Conservation (phyloP, 2,888 invertebrate genomes). For the Athalia circularis region DNA sequence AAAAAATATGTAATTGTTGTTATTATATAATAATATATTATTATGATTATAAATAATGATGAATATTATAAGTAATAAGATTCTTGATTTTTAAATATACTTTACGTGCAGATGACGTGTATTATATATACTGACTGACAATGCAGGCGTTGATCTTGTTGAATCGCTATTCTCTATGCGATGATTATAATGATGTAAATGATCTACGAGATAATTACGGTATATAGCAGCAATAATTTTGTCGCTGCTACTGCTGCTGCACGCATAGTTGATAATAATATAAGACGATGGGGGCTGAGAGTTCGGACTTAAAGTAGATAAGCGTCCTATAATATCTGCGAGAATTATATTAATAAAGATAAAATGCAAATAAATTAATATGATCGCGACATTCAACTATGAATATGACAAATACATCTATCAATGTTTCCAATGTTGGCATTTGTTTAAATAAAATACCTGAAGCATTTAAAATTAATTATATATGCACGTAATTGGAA, state of each 20-base stretch:
- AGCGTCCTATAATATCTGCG: constrained; percentile 13
- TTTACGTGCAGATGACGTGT: too few relatives aligned
- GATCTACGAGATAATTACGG: too few relatives aligned
- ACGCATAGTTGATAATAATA: too few relatives aligned
- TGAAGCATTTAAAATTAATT: constrained; percentile 59
- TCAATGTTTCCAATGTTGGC: constrained; percentile 70
- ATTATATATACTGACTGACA: too few relatives aligned
- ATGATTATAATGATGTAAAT: too few relatives aligned
- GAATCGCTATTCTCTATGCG: too few relatives aligned
- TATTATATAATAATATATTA: constrained; percentile 32
- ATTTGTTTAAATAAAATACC: constrained; percentile 69
- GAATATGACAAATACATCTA: constrained; percentile 60
- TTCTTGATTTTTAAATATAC: too few relatives aligned
- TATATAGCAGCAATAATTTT: too few relatives aligned
- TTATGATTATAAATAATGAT: background rate
- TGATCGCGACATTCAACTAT: constrained; percentile 48
- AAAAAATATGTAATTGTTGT: constrained; percentile 41
- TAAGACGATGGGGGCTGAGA: constrained; percentile 1
- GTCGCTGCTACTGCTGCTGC: too few relatives aligned
- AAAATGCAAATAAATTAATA: constrained; percentile 28
- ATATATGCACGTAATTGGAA: background rate
- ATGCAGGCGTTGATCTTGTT: too few relatives aligned
- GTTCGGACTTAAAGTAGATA: constrained; percentile 10
- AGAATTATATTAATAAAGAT: background rate
- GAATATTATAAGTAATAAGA: too few relatives aligned